These are phyloP conservation scores for Myathropa florea DNA, from an alignment of 2,888 invertebrate species.

Conservation along the genomic window DNA sequence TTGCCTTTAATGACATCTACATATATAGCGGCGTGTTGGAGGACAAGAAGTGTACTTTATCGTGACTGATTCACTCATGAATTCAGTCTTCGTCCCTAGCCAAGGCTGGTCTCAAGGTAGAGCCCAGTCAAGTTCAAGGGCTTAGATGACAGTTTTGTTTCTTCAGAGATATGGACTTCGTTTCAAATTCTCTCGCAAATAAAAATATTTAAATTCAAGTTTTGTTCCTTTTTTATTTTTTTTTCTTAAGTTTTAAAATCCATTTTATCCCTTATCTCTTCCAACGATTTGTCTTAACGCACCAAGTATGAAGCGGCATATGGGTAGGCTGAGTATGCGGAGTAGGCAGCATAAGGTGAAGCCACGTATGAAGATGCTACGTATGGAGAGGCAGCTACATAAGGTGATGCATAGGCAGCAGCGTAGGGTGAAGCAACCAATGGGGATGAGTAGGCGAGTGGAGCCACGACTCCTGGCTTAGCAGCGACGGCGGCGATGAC, in stretches of 20 bases:
- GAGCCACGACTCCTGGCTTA: conserved; percentile 23
- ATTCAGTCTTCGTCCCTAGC: too few relatives aligned
- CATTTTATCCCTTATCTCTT: not conserved
- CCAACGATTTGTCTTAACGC: conserved; percentile 45
- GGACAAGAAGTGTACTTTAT: not conserved
- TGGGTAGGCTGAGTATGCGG: conserved; percentile 67
- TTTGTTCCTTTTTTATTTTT: not conserved
- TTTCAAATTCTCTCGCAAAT: not conserved
- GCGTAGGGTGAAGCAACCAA: conserved; percentile 71
- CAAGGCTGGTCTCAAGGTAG: too few relatives aligned
- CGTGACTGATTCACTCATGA: too few relatives aligned
- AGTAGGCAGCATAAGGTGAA: conserved; percentile 72
- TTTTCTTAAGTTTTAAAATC: not conserved
- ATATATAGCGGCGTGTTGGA: not conserved
- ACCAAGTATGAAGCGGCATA: conserved; percentile 70
- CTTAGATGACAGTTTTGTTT: too few relatives aligned
- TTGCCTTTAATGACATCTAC: not conserved
- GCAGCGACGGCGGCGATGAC: conserved; percentile 20
- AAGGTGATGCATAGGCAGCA: conserved; percentile 68
- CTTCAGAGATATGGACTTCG: too few relatives aligned
- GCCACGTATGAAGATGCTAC: conserved; percentile 68
- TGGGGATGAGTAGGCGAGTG: conserved; percentile 72
- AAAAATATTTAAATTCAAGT: not conserved
- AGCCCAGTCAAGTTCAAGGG: too few relatives aligned
- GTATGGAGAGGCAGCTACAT: conserved; percentile 73